Base-by-base conservation (phyloP, 2,888 invertebrate species). In the Bombyx huttoni region DNA sequence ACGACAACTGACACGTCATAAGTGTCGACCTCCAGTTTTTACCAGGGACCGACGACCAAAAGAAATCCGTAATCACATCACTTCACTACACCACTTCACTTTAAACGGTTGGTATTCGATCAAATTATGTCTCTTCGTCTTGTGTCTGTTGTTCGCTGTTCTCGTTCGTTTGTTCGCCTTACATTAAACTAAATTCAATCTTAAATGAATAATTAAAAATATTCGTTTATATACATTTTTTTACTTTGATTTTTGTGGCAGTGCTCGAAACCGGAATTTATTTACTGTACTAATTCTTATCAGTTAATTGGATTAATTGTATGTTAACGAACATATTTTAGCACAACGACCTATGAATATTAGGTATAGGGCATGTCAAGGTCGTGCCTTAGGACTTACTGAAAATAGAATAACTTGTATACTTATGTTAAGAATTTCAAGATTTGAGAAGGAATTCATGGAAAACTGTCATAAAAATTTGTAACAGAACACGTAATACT, bases 1-100 rank as follows among this genome's bases (percentile, higher is more conserved):
- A 84, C 80, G 81, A 73, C 85, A 84, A 89, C 89, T 82, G 89
- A 87, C 83, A 82, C 81, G 54, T 87, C 85, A 85, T 86, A 82
- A 73, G 86, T 81, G 73, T 87, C 81, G 82, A 67, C 77, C 87
- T 87, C 89, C 89, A 89, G 89, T 81, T 83, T 24, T 87, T 84
- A 66, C 67, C 40, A 7, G 64, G 64, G 56, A 64, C 67, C 59
- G 54, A 56, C 61, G 60, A 65, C 62, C 56, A 58, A 63, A 65
- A 61, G 60, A 52, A 68, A 65, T 55, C 57, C 58, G 58, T 60
- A 65, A 66, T 68, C 65, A 63, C 73, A 72, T 78, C 69, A 67
- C 74, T 50, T 58, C 62, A 59, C 58, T 58, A 49, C 51, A 46
- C 14, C 47, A 51, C 52, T 57, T 62, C 62, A 58, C 62, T n/a